Evolutionary conservation across 37 sponge, comb jelly and placozoan species (phyloP), one percentile per base, ranked within the genome.

Genomic region (Beroe ovata): DNA sequence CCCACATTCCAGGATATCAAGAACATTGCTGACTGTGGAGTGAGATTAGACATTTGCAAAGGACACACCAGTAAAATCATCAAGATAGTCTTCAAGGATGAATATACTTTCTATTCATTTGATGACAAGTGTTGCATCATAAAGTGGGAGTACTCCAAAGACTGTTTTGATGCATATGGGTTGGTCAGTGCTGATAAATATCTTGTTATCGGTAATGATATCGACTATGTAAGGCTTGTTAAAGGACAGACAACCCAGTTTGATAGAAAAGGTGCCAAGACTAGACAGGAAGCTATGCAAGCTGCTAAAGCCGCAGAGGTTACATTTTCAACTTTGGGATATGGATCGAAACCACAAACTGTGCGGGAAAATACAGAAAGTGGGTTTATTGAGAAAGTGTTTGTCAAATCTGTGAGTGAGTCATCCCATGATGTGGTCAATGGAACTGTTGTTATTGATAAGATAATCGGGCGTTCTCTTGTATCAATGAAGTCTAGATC

Each of bases 141-240:
- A 2, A 35, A 77, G 54, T 77, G 84, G 84, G 84, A 77, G 47
- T 77, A 77, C 25, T 42, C 28, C 6, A 11, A 41, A 6, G 84
- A 42, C 8, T 77, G 47, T 41, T 77, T 77, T 40, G 84, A 77
- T 77, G 84, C 84, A 6, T 77, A 42, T 41, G 84, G 84, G 16
- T 77, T 32, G 26, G 84, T 77, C 25, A 77, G 39, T 40, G 36
- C 84, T n/a, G 1, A 20, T 6, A 39, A 42, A 23, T 26, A 39
- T 8, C 54, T 77, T 21, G 47, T 77, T 8, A n/a, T 23, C 21
- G 84, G 84, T 1, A 42, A 39, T 22, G 84, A 77, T 20, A 21
- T 77, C 8, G 54, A 77, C 26, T 77, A 77, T 23, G 20, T 42
- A 36, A 39, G 84, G 38, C 47, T 77, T 21, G 84, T 77, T 26